Evolutionary conservation across 1,140 invertebrate species (phyloP).

Genomic region (Rhagoletis pomonella): DNA sequence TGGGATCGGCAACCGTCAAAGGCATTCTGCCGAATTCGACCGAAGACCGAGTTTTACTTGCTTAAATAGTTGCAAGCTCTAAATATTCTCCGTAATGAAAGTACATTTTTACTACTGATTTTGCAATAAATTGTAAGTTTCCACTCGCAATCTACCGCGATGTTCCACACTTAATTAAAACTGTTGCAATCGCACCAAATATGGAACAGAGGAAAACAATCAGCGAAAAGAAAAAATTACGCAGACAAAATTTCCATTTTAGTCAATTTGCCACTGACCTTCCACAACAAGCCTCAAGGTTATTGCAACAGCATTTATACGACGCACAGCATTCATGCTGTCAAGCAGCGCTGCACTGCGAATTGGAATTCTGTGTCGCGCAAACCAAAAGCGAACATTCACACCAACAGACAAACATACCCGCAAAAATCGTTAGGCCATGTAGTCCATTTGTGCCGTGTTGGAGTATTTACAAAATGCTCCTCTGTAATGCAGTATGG

Average conservation of each 20-base stretch:
- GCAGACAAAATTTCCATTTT: slow-evolving; percentile 47
- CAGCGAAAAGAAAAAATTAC: background rate
- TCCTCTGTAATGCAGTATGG: no score
- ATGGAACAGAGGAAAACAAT: background rate
- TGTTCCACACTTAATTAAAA: slow-evolving; percentile 2
- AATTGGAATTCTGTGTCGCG: slow-evolving; percentile 45
- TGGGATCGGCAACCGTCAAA: no score
- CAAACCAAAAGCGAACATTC: background rate
- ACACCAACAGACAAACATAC: background rate
- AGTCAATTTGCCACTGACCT: slow-evolving; percentile 50
- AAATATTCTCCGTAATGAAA: no score
- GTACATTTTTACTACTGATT: no score
- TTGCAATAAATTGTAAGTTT: background rate
- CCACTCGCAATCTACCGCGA: background rate
- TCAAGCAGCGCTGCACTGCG: background rate
- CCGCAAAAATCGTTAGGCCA: no score
- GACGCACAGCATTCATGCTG: slow-evolving; percentile 24
- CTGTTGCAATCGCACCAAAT: slow-evolving; percentile 19
- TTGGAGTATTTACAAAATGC: no score
- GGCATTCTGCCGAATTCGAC: no score
- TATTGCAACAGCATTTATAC: slow-evolving; percentile 42
- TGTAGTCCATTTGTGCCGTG: no score
- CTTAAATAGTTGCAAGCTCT: no score
- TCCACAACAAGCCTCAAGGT: slow-evolving; percentile 42
- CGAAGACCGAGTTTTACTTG: no score